These are phyloP conservation scores for Desmophyllum pertusum DNA, from an alignment of 92 coral and sea anemone species.

Conservation along the genomic window DNA sequence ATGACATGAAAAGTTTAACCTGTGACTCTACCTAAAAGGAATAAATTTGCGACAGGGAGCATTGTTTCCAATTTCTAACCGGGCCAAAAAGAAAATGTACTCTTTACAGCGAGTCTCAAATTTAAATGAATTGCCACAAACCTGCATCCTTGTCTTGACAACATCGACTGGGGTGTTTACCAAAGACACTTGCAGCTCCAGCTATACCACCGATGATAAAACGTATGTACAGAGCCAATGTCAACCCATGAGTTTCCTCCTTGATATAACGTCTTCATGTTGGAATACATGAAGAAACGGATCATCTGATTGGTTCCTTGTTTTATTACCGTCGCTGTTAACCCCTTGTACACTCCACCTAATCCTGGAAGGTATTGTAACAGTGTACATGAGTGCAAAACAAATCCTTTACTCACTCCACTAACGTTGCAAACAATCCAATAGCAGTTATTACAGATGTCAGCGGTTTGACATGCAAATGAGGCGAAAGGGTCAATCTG, in stretches of 20 bases:
- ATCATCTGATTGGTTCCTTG: constrained; percentile 98
- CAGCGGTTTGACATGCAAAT: too few relatives aligned
- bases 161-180: constrained; percentile 97
- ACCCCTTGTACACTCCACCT: constrained; percentile 87
- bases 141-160: constrained; percentile 99
- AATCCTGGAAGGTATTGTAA: constrained; percentile 49
- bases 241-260: constrained; percentile 87
- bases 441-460: too few relatives aligned
- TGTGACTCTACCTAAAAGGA: too few relatives aligned
- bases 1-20: too few relatives aligned
- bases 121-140: neutral
- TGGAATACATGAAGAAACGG: constrained; percentile 88
- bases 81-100: neutral
- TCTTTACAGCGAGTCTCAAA: neutral
- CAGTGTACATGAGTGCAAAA: neutral
- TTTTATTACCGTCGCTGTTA: constrained; percentile 88
- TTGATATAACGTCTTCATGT: constrained; percentile 83
- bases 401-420: too few relatives aligned
- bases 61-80: too few relatives aligned
- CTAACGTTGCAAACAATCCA: too few relatives aligned
- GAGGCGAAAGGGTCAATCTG: too few relatives aligned
- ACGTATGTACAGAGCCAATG: constrained; percentile 87
- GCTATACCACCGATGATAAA: constrained; percentile 95
- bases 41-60: too few relatives aligned
- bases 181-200: constrained; percentile 98